Evolutionary conservation across 2,113 vertebrate species (phyloP), one percentile per base, ranked within the genome.

Genomic region (Labrus mixtus): DNA sequence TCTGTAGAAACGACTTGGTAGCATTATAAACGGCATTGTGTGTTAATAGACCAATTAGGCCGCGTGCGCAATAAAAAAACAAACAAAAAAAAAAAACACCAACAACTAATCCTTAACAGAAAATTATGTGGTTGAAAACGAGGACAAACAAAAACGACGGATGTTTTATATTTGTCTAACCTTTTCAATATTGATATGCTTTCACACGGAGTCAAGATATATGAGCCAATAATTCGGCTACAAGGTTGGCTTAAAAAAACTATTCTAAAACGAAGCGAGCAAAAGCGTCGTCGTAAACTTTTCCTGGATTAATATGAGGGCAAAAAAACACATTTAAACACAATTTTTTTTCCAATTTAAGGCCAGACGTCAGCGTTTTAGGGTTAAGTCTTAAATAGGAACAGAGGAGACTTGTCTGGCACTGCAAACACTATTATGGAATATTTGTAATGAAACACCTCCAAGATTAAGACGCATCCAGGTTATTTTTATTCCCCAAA

Each of bases 401-500:
- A 29, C 36, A 57, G 29, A 1, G 0, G 22, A 74, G 11, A 12
- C 11, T 61, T n/a, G 50, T 50, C 45, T 77, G 64, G 48, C 43
- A 55, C 55, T 51, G 55, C n/a, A 74, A 63, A 68, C 39, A 20
- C 1, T 50, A 3, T 53, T 75, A 36, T 29, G 25, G 46, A 72
- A 55, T 4, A 25, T 45, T 10, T n/a, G 17, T 48, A 75, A 76
- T 68, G 59, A 61, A 69, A 81, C 57, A 68, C 36, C 23, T 77
- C 58, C 15, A 69, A 45, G 10, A 68, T 45, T 59, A 57, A 55
- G 25, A 77, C 50, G 17, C 39, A 72, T 51, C n/a, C 45, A 48
- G 23, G 56, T 2, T 50, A 13, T 77, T 66, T 62, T 65, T 45
- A n/a, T 11, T 13, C 29, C 29, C 29, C 6, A 33, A 33, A 33